phyloP scores from a whole-genome alignment of 2,797 vertebrate species.

The Poeciliopsis paucimaculata region DNA sequence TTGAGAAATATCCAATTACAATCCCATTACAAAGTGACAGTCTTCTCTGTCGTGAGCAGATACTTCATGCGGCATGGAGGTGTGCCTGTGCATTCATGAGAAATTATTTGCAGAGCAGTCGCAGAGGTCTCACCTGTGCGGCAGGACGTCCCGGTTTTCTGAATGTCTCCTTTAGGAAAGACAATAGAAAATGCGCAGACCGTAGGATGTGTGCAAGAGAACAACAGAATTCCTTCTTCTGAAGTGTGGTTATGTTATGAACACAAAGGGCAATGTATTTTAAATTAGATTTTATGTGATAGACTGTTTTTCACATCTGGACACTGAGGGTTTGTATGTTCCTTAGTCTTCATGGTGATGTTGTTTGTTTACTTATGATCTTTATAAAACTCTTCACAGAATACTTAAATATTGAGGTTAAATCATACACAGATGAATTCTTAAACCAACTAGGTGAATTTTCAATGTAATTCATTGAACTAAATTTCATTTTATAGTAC shows the following conservation, averaged over 20 bases:
- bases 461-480: not conserved
- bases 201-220: not conserved
- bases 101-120: slow-evolving; percentile 16
- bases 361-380: not conserved
- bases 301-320: not conserved
- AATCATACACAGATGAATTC: not conserved
- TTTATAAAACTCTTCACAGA: not conserved
- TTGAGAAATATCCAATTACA: slow-evolving; percentile 53
- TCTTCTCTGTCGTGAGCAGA: slow-evolving; percentile 27
- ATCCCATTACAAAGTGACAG: slow-evolving; percentile 50
- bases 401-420: not conserved
- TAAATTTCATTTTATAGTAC: not conserved
- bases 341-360: not conserved
- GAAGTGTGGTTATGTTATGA: too few relatives aligned
- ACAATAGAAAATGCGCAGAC: slow-evolving; percentile 4
- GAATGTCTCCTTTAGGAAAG: not conserved
- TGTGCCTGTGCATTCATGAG: slow-evolving; percentile 16
- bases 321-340: not conserved
- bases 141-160: not conserved
- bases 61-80: slow-evolving; percentile 35
- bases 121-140: slow-evolving; percentile 26
- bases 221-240: not conserved
- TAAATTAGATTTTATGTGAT: not conserved
- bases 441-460: not conserved
- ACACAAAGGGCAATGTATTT: not conserved